These are phyloP conservation scores for Orbicella faveolata DNA, from an alignment of 64 coral and sea anemone genomes.

Conservation along the genomic window DNA sequence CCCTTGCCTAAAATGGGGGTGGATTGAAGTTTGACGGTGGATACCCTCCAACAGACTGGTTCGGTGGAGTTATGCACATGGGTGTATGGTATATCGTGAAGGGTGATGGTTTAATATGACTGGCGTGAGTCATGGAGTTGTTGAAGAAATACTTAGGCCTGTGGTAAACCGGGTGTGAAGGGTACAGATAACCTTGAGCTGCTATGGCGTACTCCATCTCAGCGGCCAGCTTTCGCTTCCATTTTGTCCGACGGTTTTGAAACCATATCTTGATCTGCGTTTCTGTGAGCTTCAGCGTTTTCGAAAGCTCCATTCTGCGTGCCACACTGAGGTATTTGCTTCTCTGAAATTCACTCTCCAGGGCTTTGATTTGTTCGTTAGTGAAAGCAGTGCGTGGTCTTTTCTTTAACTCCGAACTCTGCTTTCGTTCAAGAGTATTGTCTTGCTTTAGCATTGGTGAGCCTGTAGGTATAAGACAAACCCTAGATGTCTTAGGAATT, in stretches of 20 bases:
- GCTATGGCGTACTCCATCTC: constrained; percentile 74
- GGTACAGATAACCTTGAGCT: constrained; percentile 66
- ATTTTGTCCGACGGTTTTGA: constrained; percentile 97
- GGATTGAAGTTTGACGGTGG: neutral
- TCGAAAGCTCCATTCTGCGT: constrained; percentile 84
- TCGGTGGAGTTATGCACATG: neutral
- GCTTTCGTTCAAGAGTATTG: neutral
- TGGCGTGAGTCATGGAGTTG: neutral
- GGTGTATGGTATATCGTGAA: neutral
- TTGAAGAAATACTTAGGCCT: constrained; percentile 6
- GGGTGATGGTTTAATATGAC: neutral
- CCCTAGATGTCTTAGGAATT: no score
- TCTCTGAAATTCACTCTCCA: constrained; percentile 84
- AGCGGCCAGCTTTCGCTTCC: constrained; percentile 86
- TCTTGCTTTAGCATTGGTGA: no score
- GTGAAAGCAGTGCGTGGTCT: constrained; percentile 90
- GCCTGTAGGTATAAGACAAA: no score
- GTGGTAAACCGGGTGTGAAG: constrained; percentile 40
- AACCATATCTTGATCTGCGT: constrained; percentile 99
- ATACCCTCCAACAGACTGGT: neutral
- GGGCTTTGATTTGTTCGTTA: constrained; percentile 79
- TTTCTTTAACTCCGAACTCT: constrained; percentile 48
- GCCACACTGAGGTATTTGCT: constrained; percentile 83
- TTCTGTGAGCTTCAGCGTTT: constrained; percentile 76
- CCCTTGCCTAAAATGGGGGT: neutral